A percentile compares a stretch with the other conserved stretches of the same genome.
These are phyloP conservation scores for Rissa tridactyla DNA, from an alignment of 2,113 vertebrate genomes.

Conservation along the genomic window DNA sequence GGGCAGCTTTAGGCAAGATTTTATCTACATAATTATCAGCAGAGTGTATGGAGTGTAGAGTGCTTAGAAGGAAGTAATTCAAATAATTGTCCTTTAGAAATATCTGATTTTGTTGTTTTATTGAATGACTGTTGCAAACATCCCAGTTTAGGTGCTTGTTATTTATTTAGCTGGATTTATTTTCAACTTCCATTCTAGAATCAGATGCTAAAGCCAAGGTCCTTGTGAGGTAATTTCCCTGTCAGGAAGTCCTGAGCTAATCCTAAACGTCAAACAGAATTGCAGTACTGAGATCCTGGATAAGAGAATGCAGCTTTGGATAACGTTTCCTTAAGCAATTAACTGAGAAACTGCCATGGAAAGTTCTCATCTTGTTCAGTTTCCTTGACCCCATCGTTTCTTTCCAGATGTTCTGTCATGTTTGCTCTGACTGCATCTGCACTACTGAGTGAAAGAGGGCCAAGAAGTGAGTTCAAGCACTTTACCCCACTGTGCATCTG, in stretches of 20 bases:
- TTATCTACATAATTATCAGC: neutral
- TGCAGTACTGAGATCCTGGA: neutral
- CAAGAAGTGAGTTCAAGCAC: constrained; percentile 17
- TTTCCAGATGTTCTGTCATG: constrained; percentile 14
- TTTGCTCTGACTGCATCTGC: neutral
- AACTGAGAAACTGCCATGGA: neutral
- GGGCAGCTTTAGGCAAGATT: neutral
- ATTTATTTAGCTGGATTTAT: neutral
- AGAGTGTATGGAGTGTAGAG: neutral
- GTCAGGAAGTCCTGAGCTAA: constrained; percentile 33
- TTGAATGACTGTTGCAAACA: neutral
- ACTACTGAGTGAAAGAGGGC: neutral
- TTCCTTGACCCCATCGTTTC: constrained; percentile 23
- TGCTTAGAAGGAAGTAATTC: neutral
- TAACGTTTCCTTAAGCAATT: neutral
- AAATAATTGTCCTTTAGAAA: neutral
- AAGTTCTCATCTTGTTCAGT: neutral
- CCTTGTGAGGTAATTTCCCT: constrained; percentile 5
- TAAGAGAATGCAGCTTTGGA: neutral
- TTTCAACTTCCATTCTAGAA: neutral
- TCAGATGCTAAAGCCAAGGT: neutral
- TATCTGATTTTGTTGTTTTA: neutral
- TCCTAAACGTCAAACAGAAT: neutral
- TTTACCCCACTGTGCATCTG: neutral
- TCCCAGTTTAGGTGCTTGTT: neutral